Percentiles rank a stretch among this genome's conserved stretches.
These are phyloP conservation scores for Aix galericulata DNA, from an alignment of 2,113 vertebrate genomes.

Conservation along the genomic window DNA sequence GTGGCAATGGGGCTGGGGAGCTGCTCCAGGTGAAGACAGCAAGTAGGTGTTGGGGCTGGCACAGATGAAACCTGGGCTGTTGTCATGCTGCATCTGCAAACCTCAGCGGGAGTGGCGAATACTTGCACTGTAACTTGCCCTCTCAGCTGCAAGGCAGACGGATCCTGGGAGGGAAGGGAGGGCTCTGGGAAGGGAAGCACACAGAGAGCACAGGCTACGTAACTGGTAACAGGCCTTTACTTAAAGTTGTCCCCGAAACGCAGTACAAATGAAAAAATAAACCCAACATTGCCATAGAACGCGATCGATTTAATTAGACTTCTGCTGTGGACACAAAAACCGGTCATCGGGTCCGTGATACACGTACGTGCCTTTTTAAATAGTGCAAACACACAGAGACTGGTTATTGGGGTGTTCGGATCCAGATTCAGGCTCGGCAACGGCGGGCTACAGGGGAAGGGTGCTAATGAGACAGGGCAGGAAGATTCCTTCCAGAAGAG, in stretches of 20 bases:
- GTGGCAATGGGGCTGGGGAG: not conserved
- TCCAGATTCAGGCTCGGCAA: fast-evolving
- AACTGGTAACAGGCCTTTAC: not conserved
- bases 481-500: not conserved
- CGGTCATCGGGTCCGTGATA: not conserved
- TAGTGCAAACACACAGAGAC: not conserved
- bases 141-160: fast-evolving
- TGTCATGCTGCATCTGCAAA: not conserved
- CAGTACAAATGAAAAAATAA: not conserved
- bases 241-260: fast-evolving
- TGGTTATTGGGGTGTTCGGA: fast-evolving
- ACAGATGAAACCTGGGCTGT: not conserved
- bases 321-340: not conserved
- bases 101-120: no score
- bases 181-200: no score
- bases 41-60: no score
- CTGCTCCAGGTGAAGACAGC: not conserved
- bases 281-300: not conserved
- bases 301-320: not conserved
- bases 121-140: not conserved
- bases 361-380: not conserved
- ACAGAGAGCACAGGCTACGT: not conserved
- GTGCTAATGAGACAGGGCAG: not conserved
- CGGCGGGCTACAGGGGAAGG: not conserved
- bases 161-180: not conserved